Evolutionary conservation across 2,113 vertebrate species (phyloP), one percentile per base, ranked within the genome.

Genomic region (Zosterops pallidus): DNA sequence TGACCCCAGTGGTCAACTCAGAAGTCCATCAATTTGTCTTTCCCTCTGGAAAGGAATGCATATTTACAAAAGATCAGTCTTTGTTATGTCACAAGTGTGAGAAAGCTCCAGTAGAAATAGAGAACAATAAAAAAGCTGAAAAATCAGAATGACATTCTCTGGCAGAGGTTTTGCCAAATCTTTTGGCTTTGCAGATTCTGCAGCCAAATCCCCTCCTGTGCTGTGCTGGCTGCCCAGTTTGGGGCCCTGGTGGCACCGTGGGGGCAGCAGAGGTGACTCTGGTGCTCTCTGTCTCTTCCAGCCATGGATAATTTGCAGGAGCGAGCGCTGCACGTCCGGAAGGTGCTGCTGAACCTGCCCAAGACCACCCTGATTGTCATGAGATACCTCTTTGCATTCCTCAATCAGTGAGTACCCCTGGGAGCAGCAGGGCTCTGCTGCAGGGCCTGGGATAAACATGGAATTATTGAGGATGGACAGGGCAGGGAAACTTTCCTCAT

Each of bases 311-410:
- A 98, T 84, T 96, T 99, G 33, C 98, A 99, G 92, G 99, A 99
- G 71, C 97, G 99, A 94, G 99, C 99, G 1, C 97, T 98, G 76
- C 99, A 99, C 95, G 97, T 99, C 53, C 98, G 98, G 76, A 99
- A 99, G 49, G 98, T 99, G 93, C 98, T 99, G 33, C 97, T 99
- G 82, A 97, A 97, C 89, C 98, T 99, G 95, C 98, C 98, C 11
- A 98, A 98, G 97, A 98, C 98, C 98, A 99, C 98, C 28, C 98
- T 99, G 97, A 98, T 99, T 92, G 93, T 99, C 89, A 99, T 99
- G 99, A 98, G 99, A 99, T 99, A 99, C 98, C 98, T 99, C 97
- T 99, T 99, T 83, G 98, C 98, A 67, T 99, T 99, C 98, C 99
- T 99, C 94, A 98, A 96, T 93, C 99, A 99, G 99, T 99, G 96